Conservation (phyloP, 2,113 vertebrate genomes). For the Hyla sarda region DNA sequence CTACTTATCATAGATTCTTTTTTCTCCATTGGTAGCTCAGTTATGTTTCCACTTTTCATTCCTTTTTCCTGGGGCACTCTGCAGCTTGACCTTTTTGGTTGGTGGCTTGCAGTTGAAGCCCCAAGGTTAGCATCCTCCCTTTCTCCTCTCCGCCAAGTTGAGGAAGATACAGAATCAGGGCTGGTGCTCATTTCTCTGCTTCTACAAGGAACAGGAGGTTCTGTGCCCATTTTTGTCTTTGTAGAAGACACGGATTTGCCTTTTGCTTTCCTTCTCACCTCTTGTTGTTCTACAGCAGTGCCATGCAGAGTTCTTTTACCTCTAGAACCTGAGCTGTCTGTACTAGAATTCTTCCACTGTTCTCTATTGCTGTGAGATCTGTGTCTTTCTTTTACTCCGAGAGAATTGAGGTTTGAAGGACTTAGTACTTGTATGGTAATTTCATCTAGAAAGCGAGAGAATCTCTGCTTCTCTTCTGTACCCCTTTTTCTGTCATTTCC, state of each 20-base stretch:
- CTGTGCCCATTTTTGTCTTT: background rate
- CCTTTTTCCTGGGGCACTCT: background rate
- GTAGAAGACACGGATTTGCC: slow-evolving; percentile 23
- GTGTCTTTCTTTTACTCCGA: slow-evolving; percentile 69
- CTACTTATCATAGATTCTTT: background rate
- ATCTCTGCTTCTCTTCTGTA: slow-evolving; percentile 76
- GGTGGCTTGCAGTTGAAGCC: background rate
- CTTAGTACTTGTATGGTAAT: slow-evolving; percentile 83
- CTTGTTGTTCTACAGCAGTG: background rate
- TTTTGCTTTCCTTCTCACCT: slow-evolving; percentile 18
- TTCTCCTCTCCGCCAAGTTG: slow-evolving; percentile 11
- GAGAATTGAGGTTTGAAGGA: slow-evolving; percentile 75
- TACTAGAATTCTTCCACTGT: slow-evolving; percentile 15
- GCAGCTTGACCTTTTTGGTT: background rate
- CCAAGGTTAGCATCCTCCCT: background rate
- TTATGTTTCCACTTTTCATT: background rate
- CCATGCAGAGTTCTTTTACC: slow-evolving; percentile 22
- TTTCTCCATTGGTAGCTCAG: background rate
- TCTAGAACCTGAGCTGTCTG: slow-evolving; percentile 48
- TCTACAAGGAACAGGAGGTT: background rate
- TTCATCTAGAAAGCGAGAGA: slow-evolving; percentile 83
- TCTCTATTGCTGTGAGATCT: slow-evolving; percentile 43
- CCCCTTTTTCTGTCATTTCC: slow-evolving; percentile 55
- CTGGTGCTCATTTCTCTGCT: slow-evolving; percentile 50
- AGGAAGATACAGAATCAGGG: slow-evolving; percentile 49